Evolutionary conservation across 2,113 vertebrate genomes (phyloP).

Genomic region (Actenoides lindsayi): DNA sequence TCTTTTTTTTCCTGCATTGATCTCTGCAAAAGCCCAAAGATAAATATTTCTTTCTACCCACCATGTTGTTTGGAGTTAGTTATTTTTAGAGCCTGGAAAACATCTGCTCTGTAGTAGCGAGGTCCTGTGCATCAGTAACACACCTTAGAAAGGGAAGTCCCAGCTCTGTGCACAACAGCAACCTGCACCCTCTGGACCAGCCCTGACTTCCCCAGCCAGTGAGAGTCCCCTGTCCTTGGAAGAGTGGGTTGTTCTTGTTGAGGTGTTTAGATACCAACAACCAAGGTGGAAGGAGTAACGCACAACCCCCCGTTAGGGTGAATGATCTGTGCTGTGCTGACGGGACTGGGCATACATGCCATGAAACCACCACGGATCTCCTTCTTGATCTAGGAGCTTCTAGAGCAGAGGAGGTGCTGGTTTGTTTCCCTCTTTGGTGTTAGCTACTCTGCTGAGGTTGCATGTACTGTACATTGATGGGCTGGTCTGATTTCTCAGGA

Average conservation of each 20-base stretch:
- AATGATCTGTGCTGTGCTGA: background rate
- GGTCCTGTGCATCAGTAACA: background rate
- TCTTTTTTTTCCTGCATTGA: background rate
- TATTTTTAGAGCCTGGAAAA: constrained; percentile 47
- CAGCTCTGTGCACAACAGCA: background rate
- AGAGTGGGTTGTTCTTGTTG: background rate
- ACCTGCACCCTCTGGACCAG: background rate
- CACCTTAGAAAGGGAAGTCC: background rate
- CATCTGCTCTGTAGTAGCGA: background rate
- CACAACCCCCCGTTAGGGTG: fast-evolving
- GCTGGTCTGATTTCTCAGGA: background rate
- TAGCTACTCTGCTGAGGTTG: background rate
- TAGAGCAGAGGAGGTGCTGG: background rate
- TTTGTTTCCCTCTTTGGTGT: background rate
- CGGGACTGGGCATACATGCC: background rate
- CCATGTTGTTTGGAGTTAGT: background rate
- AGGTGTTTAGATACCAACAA: background rate
- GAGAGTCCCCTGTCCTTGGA: background rate
- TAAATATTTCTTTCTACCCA: background rate
- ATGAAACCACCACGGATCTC: background rate
- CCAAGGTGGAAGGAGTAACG: background rate
- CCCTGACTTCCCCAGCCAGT: background rate
- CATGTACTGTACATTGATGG: fast-evolving
- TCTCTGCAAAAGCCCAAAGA: background rate
- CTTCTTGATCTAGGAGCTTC: background rate